Conservation (phyloP, 1,140 invertebrate genomes). For the Papilio dardanus region DNA sequence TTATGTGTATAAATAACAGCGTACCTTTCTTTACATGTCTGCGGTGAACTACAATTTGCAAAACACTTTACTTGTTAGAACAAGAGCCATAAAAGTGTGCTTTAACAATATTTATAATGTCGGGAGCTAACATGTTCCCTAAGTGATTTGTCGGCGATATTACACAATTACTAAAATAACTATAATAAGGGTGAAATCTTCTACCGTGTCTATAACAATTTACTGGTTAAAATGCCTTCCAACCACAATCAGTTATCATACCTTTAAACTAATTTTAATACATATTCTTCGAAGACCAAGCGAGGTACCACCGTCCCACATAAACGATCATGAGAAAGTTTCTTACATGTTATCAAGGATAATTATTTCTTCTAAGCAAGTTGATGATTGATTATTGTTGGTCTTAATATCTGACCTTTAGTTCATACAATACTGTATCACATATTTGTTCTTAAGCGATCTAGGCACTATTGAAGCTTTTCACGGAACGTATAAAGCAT, state of each 20-base stretch:
- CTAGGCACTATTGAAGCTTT: not conserved
- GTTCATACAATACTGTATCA: not conserved
- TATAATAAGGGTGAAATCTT: constrained; percentile 5
- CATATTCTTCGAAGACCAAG: constrained; percentile 5
- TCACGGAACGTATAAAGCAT: not conserved
- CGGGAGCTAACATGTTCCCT: not conserved
- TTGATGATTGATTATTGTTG: not conserved
- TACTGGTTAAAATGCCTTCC: constrained; percentile 17
- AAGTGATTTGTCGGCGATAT: constrained; percentile 9
- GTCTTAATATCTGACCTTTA: not conserved
- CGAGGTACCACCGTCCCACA: not conserved
- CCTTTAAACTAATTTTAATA: constrained; percentile 22
- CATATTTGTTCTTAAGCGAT: not conserved
- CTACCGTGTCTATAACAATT: constrained; percentile 17
- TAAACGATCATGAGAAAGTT: constrained; percentile 7
- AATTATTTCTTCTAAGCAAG: not conserved
- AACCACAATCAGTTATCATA: constrained; percentile 24
- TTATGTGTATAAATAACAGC: not conserved
- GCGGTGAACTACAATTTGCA: constrained; percentile 2
- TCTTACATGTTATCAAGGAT: not conserved
- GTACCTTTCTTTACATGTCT: constrained; percentile 1
- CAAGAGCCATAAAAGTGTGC: not conserved
- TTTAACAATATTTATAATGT: constrained; percentile 4
- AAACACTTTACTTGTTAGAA: not conserved
- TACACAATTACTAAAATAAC: constrained; percentile 22